Evolutionary conservation across 2,888 invertebrate species (phyloP).

Genomic region (Tiliacea aurago): DNA sequence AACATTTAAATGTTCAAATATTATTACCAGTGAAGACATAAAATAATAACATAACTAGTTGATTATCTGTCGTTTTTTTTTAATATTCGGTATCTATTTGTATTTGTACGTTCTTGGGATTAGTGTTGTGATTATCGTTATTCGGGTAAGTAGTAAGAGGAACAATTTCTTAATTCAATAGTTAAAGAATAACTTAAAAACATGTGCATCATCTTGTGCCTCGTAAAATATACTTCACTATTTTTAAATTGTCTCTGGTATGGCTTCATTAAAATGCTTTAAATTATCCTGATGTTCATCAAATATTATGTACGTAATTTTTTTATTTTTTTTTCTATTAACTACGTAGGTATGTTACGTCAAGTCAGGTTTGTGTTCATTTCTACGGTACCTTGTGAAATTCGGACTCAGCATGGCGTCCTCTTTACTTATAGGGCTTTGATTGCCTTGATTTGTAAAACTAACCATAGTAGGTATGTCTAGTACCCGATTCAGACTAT

Average conservation of each 20-base stretch:
- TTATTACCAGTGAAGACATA: not conserved
- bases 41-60: not conserved
- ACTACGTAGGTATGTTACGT: not conserved
- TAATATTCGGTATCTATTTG: not conserved
- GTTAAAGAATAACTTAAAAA: not conserved
- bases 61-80: too few species aligned
- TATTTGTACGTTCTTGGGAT: not conserved
- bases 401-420: not conserved
- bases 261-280: not conserved
- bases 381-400: not conserved
- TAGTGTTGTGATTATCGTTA: not conserved
- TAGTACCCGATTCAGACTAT: not conserved
- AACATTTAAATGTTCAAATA: not conserved
- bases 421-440: not conserved
- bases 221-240: not conserved
- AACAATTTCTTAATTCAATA: not conserved
- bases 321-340: not conserved
- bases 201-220: not conserved
- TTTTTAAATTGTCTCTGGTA: not conserved
- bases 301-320: not conserved
- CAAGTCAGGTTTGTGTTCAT: not conserved
- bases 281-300: not conserved
- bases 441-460: not conserved
- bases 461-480: not conserved
- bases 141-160: conserved; percentile 6